Conservation (phyloP, 2,797 vertebrate species). For the Hydrocynus forskahlii region DNA sequence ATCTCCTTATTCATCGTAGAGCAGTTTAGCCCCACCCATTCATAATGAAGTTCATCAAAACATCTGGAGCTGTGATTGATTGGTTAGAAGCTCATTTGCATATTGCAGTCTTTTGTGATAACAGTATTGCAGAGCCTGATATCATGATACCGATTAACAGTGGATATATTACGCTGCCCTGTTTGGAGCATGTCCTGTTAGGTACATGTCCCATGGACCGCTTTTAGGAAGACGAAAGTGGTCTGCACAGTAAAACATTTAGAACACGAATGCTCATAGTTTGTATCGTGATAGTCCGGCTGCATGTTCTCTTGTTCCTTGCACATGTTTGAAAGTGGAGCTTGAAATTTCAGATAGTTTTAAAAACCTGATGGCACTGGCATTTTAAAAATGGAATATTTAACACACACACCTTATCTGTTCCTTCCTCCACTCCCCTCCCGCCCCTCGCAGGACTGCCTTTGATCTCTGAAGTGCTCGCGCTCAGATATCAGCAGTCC, state of each 20-base stretch:
- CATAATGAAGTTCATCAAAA: too few relatives aligned
- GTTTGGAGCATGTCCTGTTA: slow-evolving; percentile 25
- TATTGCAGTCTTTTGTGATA: too few relatives aligned
- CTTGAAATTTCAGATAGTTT: slow-evolving; percentile 12
- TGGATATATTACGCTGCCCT: too few relatives aligned
- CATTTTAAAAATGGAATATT: slow-evolving; percentile 13
- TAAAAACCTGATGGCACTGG: slow-evolving; percentile 4
- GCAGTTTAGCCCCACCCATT: too few relatives aligned
- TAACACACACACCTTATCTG: slow-evolving; percentile 30
- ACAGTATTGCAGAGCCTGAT: too few relatives aligned
- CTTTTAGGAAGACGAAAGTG: slow-evolving; percentile 50
- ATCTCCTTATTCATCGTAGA: too few relatives aligned
- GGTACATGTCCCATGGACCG: slow-evolving; percentile 1
- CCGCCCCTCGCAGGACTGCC: background rate
- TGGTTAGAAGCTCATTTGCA: too few relatives aligned
- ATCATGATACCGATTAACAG: too few relatives aligned
- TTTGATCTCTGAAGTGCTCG: slow-evolving; percentile 32
- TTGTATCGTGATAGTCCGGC: background rate
- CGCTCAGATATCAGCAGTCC: background rate
- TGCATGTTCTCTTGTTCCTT: background rate
- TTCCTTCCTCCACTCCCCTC: background rate
- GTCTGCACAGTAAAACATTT: slow-evolving; percentile 49
- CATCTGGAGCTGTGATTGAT: too few relatives aligned
- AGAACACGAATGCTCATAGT: slow-evolving; percentile 47
- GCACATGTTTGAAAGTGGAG: background rate